A percentile compares a stretch with the other conserved stretches of the same genome.
Conservation (phyloP, 1,140 invertebrate species). For the Camponotus pennsylvanicus region DNA sequence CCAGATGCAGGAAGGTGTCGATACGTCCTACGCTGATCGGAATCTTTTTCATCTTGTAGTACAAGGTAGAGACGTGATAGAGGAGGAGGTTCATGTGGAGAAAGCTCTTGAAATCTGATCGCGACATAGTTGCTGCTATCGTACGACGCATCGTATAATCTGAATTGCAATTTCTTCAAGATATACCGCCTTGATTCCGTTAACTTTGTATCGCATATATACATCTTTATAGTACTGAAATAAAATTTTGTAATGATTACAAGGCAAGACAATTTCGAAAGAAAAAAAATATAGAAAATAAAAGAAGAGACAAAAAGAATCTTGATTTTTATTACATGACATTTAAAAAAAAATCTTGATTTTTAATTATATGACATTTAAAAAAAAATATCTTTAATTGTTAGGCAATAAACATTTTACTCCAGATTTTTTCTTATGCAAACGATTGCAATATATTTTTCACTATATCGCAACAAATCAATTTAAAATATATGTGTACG, state of each 20-base stretch:
- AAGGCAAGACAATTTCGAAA: not conserved
- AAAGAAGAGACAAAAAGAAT: not conserved
- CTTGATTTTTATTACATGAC: not conserved
- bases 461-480: not conserved
- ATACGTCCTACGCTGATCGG: constrained; percentile 29
- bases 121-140: not conserved
- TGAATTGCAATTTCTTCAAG: not conserved
- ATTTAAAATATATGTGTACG: not conserved
- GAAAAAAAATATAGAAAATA: not conserved
- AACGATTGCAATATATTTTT: not conserved
- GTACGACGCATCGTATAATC: not conserved
- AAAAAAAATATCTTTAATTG: not conserved
- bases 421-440: not conserved
- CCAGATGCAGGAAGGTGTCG: constrained; percentile 12
- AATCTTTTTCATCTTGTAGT: not conserved
- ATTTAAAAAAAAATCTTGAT: not conserved
- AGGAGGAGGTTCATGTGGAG: not conserved
- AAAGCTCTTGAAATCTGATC: not conserved
- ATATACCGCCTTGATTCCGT: not conserved
- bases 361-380: not conserved
- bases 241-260: not conserved
- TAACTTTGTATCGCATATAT: not conserved
- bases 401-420: not conserved
- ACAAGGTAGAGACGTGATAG: not conserved
- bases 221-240: too few relatives aligned